These are phyloP conservation scores for Plecturocebus donacophilus DNA, from an alignment of 2,113 vertebrate genomes.

Conservation along the genomic window DNA sequence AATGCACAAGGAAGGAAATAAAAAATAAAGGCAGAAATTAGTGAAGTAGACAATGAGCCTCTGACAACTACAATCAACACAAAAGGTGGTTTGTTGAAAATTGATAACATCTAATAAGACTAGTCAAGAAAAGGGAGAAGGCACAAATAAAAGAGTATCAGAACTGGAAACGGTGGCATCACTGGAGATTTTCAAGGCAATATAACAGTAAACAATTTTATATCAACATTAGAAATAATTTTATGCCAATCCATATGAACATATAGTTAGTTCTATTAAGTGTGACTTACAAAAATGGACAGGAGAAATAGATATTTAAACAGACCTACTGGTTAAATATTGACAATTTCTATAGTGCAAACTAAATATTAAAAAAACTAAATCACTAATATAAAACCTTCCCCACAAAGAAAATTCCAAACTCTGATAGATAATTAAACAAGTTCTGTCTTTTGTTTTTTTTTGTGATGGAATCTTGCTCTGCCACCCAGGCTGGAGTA, in stretches of 20 bases:
- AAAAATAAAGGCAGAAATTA: not conserved
- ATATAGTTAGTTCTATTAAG: not conserved
- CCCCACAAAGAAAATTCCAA: not conserved
- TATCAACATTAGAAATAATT: not conserved
- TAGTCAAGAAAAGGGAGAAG: not conserved
- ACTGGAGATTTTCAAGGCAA: not conserved
- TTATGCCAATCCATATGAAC: not conserved
- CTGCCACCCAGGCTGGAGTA: too few relatives aligned
- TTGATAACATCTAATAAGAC: not conserved
- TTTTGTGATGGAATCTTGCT: too few relatives aligned
- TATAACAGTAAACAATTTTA: not conserved
- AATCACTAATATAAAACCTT: not conserved
- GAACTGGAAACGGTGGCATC: not conserved
- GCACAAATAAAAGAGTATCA: not conserved
- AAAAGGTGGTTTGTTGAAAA: not conserved
- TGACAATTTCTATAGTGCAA: not conserved
- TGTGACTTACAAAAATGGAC: not conserved
- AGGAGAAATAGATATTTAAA: not conserved
- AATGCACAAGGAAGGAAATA: not conserved
- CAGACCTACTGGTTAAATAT: not conserved
- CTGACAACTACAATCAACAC: not conserved
- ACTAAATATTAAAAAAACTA: not conserved
- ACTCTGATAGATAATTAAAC: not conserved
- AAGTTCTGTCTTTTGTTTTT: not conserved
- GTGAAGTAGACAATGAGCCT: not conserved